Evolutionary conservation across 2,888 invertebrate genomes (phyloP).

Genomic region (Pristionchus japonicus): DNA sequence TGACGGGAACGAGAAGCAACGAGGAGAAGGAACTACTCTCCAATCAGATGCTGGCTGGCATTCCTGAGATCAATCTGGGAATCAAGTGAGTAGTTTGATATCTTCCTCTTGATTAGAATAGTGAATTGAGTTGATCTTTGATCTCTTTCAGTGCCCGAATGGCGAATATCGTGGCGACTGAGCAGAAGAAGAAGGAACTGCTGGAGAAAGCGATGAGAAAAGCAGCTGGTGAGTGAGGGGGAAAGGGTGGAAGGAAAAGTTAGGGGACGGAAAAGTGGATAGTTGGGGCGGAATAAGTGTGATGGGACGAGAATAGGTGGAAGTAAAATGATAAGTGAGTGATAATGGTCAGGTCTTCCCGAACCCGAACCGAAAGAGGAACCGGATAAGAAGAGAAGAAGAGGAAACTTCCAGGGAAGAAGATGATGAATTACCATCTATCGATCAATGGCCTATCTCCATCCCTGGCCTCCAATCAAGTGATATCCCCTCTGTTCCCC

Average conservation of each 20-base stretch:
- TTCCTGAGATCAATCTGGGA: slow-evolving; percentile 99
- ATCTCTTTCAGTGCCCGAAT: slow-evolving; percentile 86
- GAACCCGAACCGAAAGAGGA: slow-evolving; percentile 40
- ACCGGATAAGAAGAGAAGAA: slow-evolving; percentile 41
- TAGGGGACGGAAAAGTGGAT: neutral
- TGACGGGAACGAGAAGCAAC: slow-evolving; percentile 86
- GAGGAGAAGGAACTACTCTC: slow-evolving; percentile 98
- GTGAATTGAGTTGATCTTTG: slow-evolving; percentile 31
- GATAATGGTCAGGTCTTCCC: slow-evolving; percentile 23
- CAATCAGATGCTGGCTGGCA: slow-evolving; percentile 99
- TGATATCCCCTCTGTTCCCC: slow-evolving; percentile 12
- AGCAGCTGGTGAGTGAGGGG: slow-evolving; percentile 34
- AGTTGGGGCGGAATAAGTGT: too few relatives aligned
- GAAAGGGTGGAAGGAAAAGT: too few relatives aligned
- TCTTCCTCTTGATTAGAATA: too few relatives aligned
- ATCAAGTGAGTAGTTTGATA: slow-evolving; percentile 84
- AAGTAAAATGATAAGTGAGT: neutral
- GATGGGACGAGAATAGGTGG: neutral
- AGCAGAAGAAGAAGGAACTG: slow-evolving; percentile 94
- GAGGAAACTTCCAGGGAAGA: slow-evolving; percentile 15
- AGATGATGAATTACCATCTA: neutral
- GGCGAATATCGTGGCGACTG: slow-evolving; percentile 97
- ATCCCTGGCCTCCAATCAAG: neutral
- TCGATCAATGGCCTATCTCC: slow-evolving; percentile 17
- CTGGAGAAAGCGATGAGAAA: slow-evolving; percentile 78